phyloP scores from a whole-genome alignment of 2,888 invertebrate species.

The Drosophila setosimentum region DNA sequence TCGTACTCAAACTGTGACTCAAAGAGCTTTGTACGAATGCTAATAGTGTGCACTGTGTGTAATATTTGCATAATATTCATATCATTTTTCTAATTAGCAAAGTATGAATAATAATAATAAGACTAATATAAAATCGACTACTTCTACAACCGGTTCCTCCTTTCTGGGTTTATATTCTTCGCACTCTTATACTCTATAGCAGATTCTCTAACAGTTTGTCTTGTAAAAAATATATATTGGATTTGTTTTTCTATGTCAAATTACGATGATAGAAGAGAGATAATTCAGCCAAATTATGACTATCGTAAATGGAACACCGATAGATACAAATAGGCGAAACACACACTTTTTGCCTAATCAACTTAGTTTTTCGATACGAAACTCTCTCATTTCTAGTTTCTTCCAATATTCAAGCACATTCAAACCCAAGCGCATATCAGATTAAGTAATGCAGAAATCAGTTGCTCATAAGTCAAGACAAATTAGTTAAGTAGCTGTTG shows the following conservation, averaged over 20 bases:
- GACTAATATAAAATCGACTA: not conserved
- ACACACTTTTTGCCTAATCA: not conserved
- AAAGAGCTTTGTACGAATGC: not conserved
- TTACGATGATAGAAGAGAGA: not conserved
- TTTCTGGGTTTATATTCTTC: not conserved
- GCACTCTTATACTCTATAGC: not conserved
- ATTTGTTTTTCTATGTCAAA: not conserved
- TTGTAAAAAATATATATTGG: not conserved
- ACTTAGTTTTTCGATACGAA: not conserved
- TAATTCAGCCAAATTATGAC: not conserved
- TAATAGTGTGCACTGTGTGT: not conserved
- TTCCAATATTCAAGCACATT: not conserved
- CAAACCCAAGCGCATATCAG: not conserved
- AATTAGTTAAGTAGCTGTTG: constrained; percentile 27
- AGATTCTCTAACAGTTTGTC: not conserved
- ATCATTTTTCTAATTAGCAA: not conserved
- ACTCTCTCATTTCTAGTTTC: not conserved
- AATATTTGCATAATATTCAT: not conserved
- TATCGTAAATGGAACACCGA: not conserved
- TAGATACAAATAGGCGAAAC: no score
- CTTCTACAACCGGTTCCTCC: not conserved
- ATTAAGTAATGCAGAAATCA: constrained; percentile 26
- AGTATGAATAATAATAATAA: not conserved
- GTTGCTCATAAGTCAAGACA: constrained; percentile 17
- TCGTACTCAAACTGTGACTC: not conserved